Evolutionary conservation across 2,797 vertebrate species (phyloP).

Genomic region (Clamator glandarius): DNA sequence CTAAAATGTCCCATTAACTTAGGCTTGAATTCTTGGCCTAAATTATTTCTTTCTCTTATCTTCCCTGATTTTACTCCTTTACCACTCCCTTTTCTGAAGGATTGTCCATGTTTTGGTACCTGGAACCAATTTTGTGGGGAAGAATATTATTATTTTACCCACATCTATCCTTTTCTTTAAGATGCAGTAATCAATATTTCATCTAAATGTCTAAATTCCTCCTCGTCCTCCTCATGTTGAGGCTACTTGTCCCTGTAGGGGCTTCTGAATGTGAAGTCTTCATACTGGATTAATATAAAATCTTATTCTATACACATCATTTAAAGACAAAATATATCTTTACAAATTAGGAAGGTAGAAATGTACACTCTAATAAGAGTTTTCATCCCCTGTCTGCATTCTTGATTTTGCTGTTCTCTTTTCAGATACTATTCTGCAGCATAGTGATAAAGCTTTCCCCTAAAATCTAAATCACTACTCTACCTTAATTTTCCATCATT

Average conservation of each 20-base stretch:
- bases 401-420: not conserved
- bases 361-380: not conserved
- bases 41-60: not conserved
- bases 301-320: not conserved
- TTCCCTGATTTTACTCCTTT: accelerated
- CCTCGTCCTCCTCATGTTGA: not conserved
- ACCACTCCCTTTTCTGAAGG: not conserved
- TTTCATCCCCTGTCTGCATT: not conserved
- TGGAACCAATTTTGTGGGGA: not conserved
- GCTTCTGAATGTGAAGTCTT: not conserved
- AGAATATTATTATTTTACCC: not conserved
- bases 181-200: not conserved
- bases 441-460: not conserved
- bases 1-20: not conserved
- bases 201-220: not conserved
- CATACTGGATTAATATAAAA: not conserved
- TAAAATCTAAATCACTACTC: not conserved
- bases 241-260: not conserved
- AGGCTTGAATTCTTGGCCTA: not conserved
- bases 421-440: not conserved
- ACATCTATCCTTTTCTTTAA: not conserved
- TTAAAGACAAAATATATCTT: not conserved
- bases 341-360: not conserved
- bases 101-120: not conserved
- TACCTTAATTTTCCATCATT: not conserved